Base-by-base conservation (phyloP, 2,797 vertebrate species). In the Hoplostethus mediterraneus region DNA sequence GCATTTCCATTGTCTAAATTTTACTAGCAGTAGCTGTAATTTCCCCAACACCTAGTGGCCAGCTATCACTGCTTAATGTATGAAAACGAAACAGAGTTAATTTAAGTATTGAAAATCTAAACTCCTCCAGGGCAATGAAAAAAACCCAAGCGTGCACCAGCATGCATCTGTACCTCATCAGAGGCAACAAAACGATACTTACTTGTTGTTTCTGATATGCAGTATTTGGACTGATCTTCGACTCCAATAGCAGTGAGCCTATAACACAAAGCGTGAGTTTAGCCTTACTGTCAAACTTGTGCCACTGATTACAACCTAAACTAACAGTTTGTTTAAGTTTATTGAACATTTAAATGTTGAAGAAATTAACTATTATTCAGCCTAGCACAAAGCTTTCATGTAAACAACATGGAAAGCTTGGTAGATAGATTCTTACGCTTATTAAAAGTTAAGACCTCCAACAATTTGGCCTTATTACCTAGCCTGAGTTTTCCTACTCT, bases 131-230 rank as follows among this genome's bases (percentile, higher is more conserved):
- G 55, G 40, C 7, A 17, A 45, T 28, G 11, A 28, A 30, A 16
- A 14, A 61, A 28, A 28, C 2, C 28, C 28, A 28, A 45, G 9
- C 36, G 6, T 56, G 6, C 30, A 16, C 7, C 30, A n/a, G 31
- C 30, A 36, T n/a, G 14, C 21, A 3, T 36, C 4, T 40, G 11
- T 28, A 6, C 3, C n/a, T 17, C 5, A 9, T 16, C 38, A 70
- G 11, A 47, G 9, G 60, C 1, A 14, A 14, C 0, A 16, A 1
- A 64, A 25, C 14, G 16, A 11, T 9, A 68, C 95, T 96, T 96
- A 97, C 98, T 95, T 99, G 98, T 90, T 99, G 98, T 94, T 99
- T 99, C 89, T 99, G 98, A 97, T 99, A 99, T 71, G 98, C 98
- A 69, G 98, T 99, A 88, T 98, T 98, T 62, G 97, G 96, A 88